phyloP scores from a whole-genome alignment of 2,888 invertebrate genomes.

The Andrena dorsata region DNA sequence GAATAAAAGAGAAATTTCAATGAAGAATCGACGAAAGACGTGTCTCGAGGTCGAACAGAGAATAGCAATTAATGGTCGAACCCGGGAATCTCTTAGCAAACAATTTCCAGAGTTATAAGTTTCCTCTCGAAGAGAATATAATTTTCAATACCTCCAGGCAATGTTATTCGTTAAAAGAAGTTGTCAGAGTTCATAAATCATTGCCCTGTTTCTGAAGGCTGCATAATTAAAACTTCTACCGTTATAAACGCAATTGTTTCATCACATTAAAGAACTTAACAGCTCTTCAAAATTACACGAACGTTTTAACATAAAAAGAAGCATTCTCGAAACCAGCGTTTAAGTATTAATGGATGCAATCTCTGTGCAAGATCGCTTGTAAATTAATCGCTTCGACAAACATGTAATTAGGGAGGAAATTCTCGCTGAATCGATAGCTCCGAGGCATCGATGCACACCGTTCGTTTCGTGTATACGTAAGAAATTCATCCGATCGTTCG shows the following conservation, averaged over 20 bases:
- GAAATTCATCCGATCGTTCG: slow-evolving; percentile 21
- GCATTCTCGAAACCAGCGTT: not conserved
- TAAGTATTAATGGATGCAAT: slow-evolving; percentile 16
- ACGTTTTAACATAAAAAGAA: not conserved
- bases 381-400: slow-evolving; percentile 36
- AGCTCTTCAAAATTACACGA: too few relatives aligned
- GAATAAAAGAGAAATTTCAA: slow-evolving; percentile 61
- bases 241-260: too few relatives aligned
- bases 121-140: too few relatives aligned
- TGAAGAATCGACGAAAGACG: slow-evolving; percentile 13
- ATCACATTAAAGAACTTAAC: too few relatives aligned
- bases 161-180: too few relatives aligned
- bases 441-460: slow-evolving; percentile 6
- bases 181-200: too few relatives aligned
- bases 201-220: too few relatives aligned
- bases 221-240: too few relatives aligned
- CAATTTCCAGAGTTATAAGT: not conserved
- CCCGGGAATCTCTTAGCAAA: not conserved
- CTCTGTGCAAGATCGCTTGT: not conserved
- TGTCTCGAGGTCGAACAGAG: slow-evolving; percentile 30
- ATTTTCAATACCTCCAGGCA: too few relatives aligned
- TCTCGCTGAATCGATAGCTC: slow-evolving; percentile 26
- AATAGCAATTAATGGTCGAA: not conserved
- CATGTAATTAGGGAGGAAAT: slow-evolving; percentile 43
- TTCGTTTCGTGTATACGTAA: slow-evolving; percentile 5